Evolutionary conservation across 2,797 vertebrate species (phyloP), one percentile per base, ranked within the genome.

Genomic region (Coreius guichenoti): DNA sequence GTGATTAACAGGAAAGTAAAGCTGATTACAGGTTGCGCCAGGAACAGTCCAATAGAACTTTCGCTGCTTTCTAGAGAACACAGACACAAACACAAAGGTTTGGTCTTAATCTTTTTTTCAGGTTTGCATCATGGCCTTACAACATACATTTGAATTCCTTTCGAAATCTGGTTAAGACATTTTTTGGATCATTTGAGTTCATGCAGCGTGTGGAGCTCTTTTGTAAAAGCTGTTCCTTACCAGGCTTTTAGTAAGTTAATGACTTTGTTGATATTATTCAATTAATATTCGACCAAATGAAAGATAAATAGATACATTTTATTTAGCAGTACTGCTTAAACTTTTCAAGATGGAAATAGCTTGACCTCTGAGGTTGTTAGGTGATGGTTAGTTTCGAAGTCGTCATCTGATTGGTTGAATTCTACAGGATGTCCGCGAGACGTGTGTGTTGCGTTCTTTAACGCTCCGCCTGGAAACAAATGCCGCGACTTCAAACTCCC

Each of bases 21-120:
- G 58, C 73, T 13, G 73, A 82, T 86, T 82, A 81, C 3, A 56
- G 31, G 61, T 80, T 61, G 26, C 49, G 2, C 31, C 21, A 21
- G 49, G 39, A 26, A 19, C 49, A 80, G n/a, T 65, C 16, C 1
- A 19, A 68, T 8, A 14, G 1, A 76, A 68, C 0, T 49, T 29
- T 11, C 2, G 3, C 9, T 26, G 26, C 12, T 8, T 47, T 80
- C 43, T 31, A 67, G 23, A 80, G 33, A 5, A 65, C 77, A 1
- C 14, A n/a, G 39, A 51, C 36, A 45, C 29, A 75, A 54, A 23
- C 74, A n/a, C 26, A 63, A 4, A 26, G 23, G 56, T n/a, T 5
- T 58, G 56, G 56, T 61, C 12, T 14, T 14, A 3, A 2, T 63
- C 5, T 6, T 19, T 33, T 67, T 43, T 36, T 43, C 68, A 26